Conservation (phyloP, 1,140 invertebrate genomes). For the Bradysia coprophila region DNA sequence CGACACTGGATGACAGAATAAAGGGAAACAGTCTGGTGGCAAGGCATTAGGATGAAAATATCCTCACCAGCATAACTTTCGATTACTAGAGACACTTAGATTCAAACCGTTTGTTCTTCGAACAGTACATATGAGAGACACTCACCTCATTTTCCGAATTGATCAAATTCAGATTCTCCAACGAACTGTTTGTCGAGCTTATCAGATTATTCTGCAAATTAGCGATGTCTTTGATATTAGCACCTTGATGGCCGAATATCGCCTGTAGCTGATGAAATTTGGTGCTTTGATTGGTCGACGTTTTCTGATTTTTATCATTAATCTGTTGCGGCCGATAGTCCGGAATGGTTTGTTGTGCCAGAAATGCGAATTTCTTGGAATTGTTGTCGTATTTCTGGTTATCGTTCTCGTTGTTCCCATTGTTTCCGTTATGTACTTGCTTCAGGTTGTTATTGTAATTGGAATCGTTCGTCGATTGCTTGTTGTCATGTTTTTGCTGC, state of each 20-base stretch:
- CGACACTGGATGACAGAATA: no score
- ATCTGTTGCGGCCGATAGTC: conserved; percentile 49
- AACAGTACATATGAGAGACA: conserved; percentile 1
- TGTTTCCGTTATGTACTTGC: background rate
- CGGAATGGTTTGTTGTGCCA: conserved; percentile 61
- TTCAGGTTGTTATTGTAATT: conserved; percentile 1
- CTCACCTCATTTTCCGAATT: conserved; percentile 35
- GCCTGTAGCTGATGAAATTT: conserved; percentile 57
- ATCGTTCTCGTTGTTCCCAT: background rate
- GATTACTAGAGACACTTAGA: background rate
- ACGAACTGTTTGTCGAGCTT: conserved; percentile 19
- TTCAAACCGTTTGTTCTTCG: background rate
- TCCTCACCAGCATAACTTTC: background rate
- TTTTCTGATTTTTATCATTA: conserved; percentile 48
- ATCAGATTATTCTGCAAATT: conserved; percentile 34
- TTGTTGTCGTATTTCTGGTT: conserved; percentile 39
- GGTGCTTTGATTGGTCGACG: conserved; percentile 50
- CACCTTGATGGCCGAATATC: conserved; percentile 40
- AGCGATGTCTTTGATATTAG: conserved; percentile 22
- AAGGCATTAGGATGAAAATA: background rate
- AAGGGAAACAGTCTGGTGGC: no score
- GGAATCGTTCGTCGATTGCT: background rate
- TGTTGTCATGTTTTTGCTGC: background rate
- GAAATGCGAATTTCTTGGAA: conserved; percentile 67
- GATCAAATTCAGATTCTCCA: conserved; percentile 22